Conservation (phyloP, 2,888 invertebrate genomes). For the Caenorhabditis imperialis region DNA sequence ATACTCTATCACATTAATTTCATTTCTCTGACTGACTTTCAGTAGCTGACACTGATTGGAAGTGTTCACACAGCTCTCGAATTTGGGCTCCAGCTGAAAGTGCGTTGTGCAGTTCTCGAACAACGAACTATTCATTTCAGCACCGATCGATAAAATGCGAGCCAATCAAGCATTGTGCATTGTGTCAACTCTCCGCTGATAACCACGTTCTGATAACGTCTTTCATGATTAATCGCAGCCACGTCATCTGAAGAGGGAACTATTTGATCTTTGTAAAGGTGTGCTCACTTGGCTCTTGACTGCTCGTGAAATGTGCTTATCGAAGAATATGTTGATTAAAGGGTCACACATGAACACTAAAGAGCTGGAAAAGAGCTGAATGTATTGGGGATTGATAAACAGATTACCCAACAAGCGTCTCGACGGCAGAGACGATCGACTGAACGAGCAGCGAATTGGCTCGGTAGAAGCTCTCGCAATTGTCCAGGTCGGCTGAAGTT, state of each 20-base stretch:
- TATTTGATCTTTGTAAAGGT: not conserved
- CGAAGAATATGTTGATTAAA: slow-evolving; percentile 20
- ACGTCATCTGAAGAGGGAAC: slow-evolving; percentile 7
- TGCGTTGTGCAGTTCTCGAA: slow-evolving; percentile 26
- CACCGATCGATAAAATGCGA: slow-evolving; percentile 23
- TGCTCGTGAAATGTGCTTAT: slow-evolving; percentile 18
- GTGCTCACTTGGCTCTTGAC: slow-evolving; percentile 12
- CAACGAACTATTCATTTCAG: not conserved
- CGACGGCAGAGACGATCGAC: slow-evolving; percentile 4
- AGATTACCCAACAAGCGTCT: slow-evolving; percentile 17
- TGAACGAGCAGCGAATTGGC: slow-evolving; percentile 17
- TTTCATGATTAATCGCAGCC: too few species aligned
- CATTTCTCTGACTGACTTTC: slow-evolving; percentile 4
- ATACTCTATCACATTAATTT: not conserved
- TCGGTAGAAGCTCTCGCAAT: slow-evolving; percentile 25
- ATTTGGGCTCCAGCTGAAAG: slow-evolving; percentile 19
- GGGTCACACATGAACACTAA: slow-evolving; percentile 23
- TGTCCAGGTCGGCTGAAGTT: slow-evolving; percentile 11
- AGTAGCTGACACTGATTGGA: slow-evolving; percentile 27
- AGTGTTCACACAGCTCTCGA: slow-evolving; percentile 9
- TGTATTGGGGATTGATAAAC: not conserved
- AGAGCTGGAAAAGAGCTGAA: slow-evolving; percentile 6
- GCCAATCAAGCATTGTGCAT: slow-evolving; percentile 23
- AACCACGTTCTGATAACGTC: too few species aligned
- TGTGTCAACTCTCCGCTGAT: slow-evolving; percentile 5